Evolutionary conservation across 1,140 invertebrate genomes (phyloP).

Genomic region (Aphelenchoides besseyi): DNA sequence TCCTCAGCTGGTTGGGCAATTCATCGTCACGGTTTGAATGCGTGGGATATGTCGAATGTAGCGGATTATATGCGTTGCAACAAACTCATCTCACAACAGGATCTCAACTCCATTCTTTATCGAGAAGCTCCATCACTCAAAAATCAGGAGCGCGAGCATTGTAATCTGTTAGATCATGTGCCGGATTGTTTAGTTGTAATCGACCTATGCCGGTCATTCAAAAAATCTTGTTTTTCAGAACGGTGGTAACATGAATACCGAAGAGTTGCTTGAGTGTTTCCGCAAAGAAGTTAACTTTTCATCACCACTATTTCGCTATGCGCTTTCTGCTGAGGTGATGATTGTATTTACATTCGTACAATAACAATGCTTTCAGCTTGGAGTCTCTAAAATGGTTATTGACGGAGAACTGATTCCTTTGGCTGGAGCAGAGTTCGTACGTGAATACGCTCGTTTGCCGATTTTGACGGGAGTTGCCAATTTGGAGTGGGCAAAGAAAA

Average conservation of each 20-base stretch:
- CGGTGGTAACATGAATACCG: constrained; percentile 40
- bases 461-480: constrained; percentile 59
- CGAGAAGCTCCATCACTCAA: constrained; percentile 40
- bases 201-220: neutral
- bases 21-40: constrained; percentile 48
- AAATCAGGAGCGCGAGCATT: constrained; percentile 30
- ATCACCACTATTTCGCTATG: constrained; percentile 54
- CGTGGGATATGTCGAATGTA: constrained; percentile 58
- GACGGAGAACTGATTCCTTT: constrained; percentile 54
- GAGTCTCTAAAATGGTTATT: constrained; percentile 62
- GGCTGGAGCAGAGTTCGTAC: constrained; percentile 44
- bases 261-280: constrained; percentile 54
- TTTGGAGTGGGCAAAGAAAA: constrained; percentile 61
- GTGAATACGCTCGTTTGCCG: constrained; percentile 51
- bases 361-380: constrained; percentile 42
- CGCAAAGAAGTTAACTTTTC: constrained; percentile 60
- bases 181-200: constrained; percentile 44
- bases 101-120: constrained; percentile 51
- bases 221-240: constrained; percentile 44
- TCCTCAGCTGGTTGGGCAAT: constrained; percentile 60
- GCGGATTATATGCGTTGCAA: constrained; percentile 56
- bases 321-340: constrained; percentile 52
- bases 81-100: constrained; percentile 52
- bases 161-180: constrained; percentile 55
- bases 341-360: neutral